A percentile compares a stretch with the other conserved stretches of the same genome.
Conservation (phyloP, 2,888 invertebrate species). For the Emmelina monodactyla region DNA sequence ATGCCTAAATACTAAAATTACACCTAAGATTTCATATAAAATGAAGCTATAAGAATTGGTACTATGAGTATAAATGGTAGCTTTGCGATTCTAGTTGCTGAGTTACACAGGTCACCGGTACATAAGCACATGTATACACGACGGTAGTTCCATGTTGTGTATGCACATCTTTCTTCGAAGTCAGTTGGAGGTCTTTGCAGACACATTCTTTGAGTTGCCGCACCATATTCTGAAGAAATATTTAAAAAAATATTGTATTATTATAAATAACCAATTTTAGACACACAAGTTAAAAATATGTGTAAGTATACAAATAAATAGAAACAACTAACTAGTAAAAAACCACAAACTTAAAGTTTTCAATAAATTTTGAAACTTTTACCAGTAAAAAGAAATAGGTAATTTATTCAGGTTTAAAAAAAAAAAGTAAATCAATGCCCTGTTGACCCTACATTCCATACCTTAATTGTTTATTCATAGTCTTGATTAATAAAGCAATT, state of each 20-base stretch:
- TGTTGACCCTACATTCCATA: too few relatives aligned
- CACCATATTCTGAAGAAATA: slow-evolving; percentile 76
- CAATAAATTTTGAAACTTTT: too few relatives aligned
- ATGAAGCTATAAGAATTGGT: not conserved
- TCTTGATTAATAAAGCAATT: too few relatives aligned
- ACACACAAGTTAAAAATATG: too few relatives aligned
- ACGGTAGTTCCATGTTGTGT: slow-evolving; percentile 81
- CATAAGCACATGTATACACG: slow-evolving; percentile 93
- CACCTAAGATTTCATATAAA: not conserved
- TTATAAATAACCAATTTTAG: not conserved
- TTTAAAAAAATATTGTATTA: not conserved
- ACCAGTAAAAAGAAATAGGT: too few relatives aligned
- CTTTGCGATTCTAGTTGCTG: slow-evolving; percentile 21
- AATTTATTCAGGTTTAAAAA: too few relatives aligned
- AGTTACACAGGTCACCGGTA: slow-evolving; percentile 87
- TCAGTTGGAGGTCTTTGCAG: slow-evolving; percentile 88
- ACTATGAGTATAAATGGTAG: not conserved
- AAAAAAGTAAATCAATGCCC: too few relatives aligned
- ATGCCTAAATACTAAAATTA: not conserved
- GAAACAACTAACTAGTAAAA: too few relatives aligned
- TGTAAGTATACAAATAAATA: too few relatives aligned
- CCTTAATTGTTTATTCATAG: too few relatives aligned
- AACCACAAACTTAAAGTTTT: too few relatives aligned
- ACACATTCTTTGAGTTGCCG: slow-evolving; percentile 87
- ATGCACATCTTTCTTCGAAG: slow-evolving; percentile 87